Evolutionary conservation across 2,113 vertebrate species (phyloP), one percentile per base, ranked within the genome.

Genomic region (Falcunculus frontatus): DNA sequence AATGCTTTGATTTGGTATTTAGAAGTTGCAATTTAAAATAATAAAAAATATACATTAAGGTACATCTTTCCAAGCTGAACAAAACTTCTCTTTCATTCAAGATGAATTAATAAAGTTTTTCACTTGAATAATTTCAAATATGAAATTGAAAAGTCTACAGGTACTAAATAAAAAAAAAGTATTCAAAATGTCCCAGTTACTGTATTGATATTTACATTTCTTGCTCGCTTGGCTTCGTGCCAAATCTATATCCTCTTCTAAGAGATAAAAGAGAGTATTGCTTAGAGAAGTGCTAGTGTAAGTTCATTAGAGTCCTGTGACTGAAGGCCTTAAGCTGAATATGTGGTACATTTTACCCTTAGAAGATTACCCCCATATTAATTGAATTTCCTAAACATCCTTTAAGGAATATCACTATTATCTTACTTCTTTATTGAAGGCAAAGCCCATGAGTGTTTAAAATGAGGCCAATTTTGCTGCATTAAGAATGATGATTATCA

Each of bases 391-490:
- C 74, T 69, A 75, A 94, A 82, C 44, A 90, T 62, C 20, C 73
- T 95, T 94, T 82, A 95, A 94, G 46, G 80, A 82, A 75, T 75
- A 87, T 68, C 62, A 35, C 32, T 88, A 78, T 95, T 93, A 85
- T 83, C 92, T 91, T 74, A 70, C 47, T 68, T 84, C 84, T 89
- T 70, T 75, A 93, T 93, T 2, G 4, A 92, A 92, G 60, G 42
- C 55, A 95, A 94, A 93, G 69, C 88, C 80, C 84, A 64, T 17
- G 86, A 96, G 88, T 89, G 53, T 84, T 95, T 84, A 86, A 95
- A 96, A 95, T 90, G 30, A 93, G 90, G 82, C 47, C 33, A 90
- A 68, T 86, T 90, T 95, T 88, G 16, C 33, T 49, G 87, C 72
- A 84, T 84, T 92, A 84, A 59, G 67, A 88, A 70, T 84, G 74